These are phyloP conservation scores for Psix sp. DNA, from an alignment of 1,140 invertebrate species.

Conservation along the genomic window DNA sequence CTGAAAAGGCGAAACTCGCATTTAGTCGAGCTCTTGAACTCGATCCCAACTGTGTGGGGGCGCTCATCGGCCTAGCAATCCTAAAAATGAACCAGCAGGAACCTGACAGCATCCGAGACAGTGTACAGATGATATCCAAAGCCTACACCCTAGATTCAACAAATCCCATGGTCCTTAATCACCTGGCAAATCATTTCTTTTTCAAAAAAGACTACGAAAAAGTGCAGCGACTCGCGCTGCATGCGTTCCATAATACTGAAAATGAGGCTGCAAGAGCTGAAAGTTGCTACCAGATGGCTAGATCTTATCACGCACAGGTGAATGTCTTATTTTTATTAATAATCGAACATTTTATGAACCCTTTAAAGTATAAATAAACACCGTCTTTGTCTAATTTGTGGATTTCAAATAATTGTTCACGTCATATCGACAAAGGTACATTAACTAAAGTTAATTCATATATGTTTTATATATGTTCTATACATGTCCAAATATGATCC, in stretches of 20 bases:
- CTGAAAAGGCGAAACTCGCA: slow-evolving; percentile 96
- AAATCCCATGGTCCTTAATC: slow-evolving; percentile 99
- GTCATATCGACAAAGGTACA: too few species aligned
- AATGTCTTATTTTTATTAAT: background rate
- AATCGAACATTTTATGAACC: background rate
- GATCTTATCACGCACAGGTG: slow-evolving; percentile 95
- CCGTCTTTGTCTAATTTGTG: too few species aligned
- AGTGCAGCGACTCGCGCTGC: slow-evolving; percentile 96
- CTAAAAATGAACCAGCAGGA: slow-evolving; percentile 95
- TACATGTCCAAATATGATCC: too few species aligned
- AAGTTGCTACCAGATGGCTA: slow-evolving; percentile 97
- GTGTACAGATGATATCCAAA: slow-evolving; percentile 97
- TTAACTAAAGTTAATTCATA: too few species aligned
- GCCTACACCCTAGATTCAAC: slow-evolving; percentile 98
- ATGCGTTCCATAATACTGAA: slow-evolving; percentile 99
- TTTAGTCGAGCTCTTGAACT: slow-evolving; percentile 96
- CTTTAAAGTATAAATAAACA: background rate
- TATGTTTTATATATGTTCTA: too few species aligned
- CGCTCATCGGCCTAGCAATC: slow-evolving; percentile 95
- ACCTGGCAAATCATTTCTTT: slow-evolving; percentile 99
- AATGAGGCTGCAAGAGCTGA: slow-evolving; percentile 99
- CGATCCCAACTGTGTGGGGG: slow-evolving; percentile 97
- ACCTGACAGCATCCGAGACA: slow-evolving; percentile 93
- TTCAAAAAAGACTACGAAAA: slow-evolving; percentile 99
- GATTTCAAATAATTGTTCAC: too few species aligned